Percentiles rank a stretch among this genome's conserved stretches.
phyloP scores from a whole-genome alignment of 2,888 invertebrate species.

The Nasonovia ribisnigri region DNA sequence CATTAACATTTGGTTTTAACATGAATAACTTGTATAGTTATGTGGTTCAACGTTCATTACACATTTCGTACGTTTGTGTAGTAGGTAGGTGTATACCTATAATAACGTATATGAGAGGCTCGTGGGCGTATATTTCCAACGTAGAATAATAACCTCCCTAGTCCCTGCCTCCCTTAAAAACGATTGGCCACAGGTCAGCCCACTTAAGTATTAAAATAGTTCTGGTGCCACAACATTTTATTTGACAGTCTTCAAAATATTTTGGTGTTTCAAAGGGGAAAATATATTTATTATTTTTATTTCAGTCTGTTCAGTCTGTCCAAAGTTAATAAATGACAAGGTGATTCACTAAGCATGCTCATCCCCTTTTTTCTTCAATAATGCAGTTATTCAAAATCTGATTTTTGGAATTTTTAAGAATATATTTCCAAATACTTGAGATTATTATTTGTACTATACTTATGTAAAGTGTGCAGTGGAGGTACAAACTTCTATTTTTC shows the following conservation, averaged over 20 bases:
- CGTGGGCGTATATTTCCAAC: neutral
- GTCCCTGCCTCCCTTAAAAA: neutral
- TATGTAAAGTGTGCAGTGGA: too few relatives aligned
- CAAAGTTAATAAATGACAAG: neutral
- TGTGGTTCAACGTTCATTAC: neutral
- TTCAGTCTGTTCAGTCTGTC: neutral
- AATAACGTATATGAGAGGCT: neutral
- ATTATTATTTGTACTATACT: too few relatives aligned
- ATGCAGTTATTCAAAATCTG: too few relatives aligned
- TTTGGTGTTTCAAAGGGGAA: neutral
- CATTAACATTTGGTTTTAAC: too few relatives aligned
- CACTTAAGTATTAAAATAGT: neutral
- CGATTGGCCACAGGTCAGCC: neutral
- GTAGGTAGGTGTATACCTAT: neutral
- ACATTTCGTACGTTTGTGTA: neutral
- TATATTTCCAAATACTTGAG: too few relatives aligned
- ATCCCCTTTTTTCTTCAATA: too few relatives aligned
- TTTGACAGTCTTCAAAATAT: neutral
- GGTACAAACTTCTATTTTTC: too few relatives aligned
- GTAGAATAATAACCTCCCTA: conserved; percentile 9
- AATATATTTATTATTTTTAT: neutral
- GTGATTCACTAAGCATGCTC: too few relatives aligned
- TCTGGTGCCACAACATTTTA: neutral
- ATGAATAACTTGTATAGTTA: neutral
- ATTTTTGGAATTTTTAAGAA: too few relatives aligned